Conservation (phyloP, 2,888 invertebrate species). For the Pollenia griseotomentosa region DNA sequence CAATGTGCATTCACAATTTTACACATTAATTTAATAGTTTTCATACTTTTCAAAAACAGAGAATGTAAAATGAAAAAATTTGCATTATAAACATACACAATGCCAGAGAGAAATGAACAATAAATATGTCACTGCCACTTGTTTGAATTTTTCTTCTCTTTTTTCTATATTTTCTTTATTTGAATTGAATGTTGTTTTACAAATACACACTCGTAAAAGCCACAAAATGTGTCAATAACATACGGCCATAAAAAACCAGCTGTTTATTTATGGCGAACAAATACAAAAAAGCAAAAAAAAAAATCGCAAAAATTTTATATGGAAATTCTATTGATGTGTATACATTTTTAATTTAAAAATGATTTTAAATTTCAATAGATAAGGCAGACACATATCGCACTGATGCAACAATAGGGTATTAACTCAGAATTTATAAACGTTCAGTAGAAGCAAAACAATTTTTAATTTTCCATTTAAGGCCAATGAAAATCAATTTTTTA, state of each 20-base stretch:
- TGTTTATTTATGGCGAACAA: slow-evolving; percentile 53
- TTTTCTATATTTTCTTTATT: not conserved
- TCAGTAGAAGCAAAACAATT: not conserved
- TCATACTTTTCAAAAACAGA: slow-evolving; percentile 29
- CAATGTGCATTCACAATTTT: not conserved
- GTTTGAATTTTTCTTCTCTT: slow-evolving; percentile 40
- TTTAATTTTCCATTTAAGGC: not conserved
- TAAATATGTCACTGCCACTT: slow-evolving; percentile 69
- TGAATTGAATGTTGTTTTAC: slow-evolving; percentile 28
- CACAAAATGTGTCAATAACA: slow-evolving; percentile 70
- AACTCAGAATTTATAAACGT: too few species aligned
- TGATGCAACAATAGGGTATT: too few species aligned
- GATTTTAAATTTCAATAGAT: slow-evolving; percentile 44
- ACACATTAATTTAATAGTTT: slow-evolving; percentile 6
- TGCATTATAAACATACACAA: slow-evolving; percentile 46
- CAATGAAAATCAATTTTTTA: too few species aligned
- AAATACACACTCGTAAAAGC: slow-evolving; percentile 43
- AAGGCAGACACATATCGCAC: not conserved
- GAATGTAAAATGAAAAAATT: slow-evolving; percentile 34
- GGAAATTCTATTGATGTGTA: not conserved
- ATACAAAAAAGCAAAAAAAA: not conserved
- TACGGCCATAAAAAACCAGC: slow-evolving; percentile 58
- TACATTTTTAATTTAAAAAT: slow-evolving; percentile 2
- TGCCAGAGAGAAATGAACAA: slow-evolving; percentile 57
- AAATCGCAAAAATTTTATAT: slow-evolving; percentile 5